Conservation (phyloP, 2,888 invertebrate species). For the Stomorhina lunata region DNA sequence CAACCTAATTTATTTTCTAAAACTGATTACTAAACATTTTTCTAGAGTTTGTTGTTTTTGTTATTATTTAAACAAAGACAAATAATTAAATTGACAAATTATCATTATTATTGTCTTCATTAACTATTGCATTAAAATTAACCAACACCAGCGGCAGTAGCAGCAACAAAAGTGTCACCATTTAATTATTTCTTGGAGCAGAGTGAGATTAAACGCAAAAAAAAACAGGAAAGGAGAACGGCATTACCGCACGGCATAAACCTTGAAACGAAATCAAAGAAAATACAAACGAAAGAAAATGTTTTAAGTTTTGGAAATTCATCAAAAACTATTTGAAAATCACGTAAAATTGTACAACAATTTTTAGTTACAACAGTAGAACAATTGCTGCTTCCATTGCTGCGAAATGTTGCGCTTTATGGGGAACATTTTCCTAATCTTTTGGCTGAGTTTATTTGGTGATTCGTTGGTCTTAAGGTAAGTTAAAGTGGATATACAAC, state of each 20-base stretch:
- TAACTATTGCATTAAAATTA: constrained; percentile 9
- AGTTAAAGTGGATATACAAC: constrained; percentile 6
- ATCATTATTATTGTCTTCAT: too few species aligned
- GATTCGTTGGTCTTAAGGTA: constrained; percentile 48
- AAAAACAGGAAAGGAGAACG: background rate
- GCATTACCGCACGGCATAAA: constrained; percentile 6
- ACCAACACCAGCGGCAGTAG: background rate
- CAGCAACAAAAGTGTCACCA: constrained; percentile 12
- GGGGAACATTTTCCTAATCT: constrained; percentile 24
- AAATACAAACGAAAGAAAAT: background rate
- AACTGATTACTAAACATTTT: too few species aligned
- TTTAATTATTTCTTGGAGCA: too few species aligned
- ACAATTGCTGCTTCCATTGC: background rate
- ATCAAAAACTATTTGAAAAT: constrained; percentile 1
- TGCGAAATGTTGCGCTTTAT: constrained; percentile 36
- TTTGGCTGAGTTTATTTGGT: constrained; percentile 17
- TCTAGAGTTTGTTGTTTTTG: too few species aligned
- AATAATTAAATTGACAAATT: too few species aligned
- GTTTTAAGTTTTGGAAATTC: constrained; percentile 2
- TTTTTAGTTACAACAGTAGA: constrained; percentile 9
- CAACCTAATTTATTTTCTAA: too few species aligned
- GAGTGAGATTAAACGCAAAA: too few species aligned
- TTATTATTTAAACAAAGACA: too few species aligned
- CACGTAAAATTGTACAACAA: constrained; percentile 9
- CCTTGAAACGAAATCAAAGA: constrained; percentile 17